phyloP scores from a whole-genome alignment of 2,113 vertebrate species.

The Ondatra zibethicus region DNA sequence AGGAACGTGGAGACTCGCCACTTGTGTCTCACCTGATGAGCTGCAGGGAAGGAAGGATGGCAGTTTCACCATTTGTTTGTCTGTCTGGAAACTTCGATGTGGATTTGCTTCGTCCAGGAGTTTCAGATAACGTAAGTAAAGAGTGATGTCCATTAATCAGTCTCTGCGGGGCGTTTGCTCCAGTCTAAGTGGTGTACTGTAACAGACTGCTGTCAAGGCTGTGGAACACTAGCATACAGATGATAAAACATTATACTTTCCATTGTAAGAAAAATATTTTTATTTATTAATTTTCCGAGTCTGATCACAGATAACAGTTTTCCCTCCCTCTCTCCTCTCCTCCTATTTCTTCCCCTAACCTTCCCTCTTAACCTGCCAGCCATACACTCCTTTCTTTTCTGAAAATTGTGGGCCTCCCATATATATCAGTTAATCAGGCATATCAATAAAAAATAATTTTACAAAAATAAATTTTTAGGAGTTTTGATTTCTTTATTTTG shows the following conservation, averaged over 20 bases:
- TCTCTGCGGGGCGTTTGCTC: neutral
- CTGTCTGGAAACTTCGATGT: constrained; percentile 80
- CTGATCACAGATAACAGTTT: neutral
- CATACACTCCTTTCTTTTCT: neutral
- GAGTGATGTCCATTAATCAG: neutral
- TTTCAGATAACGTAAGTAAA: constrained; percentile 72
- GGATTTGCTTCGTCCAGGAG: constrained; percentile 62
- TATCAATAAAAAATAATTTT: neutral
- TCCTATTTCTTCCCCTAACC: neutral
- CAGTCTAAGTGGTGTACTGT: neutral
- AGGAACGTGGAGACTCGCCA: constrained; percentile 69
- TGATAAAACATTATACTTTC: neutral
- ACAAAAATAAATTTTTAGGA: neutral
- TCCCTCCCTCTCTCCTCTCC: too few relatives aligned
- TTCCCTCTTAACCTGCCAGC: neutral
- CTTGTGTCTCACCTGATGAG: constrained; percentile 76
- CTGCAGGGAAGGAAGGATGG: constrained; percentile 69
- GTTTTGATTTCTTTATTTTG: neutral
- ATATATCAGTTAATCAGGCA: neutral
- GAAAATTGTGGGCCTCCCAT: neutral
- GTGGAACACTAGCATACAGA: neutral
- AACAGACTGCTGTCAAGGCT: neutral
- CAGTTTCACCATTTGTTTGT: constrained; percentile 80
- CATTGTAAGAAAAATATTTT: neutral
- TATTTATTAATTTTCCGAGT: neutral